A percentile compares a stretch with the other conserved stretches of the same genome.
Conservation (phyloP, 2,113 vertebrate species). For the Motacilla tschutschensis region DNA sequence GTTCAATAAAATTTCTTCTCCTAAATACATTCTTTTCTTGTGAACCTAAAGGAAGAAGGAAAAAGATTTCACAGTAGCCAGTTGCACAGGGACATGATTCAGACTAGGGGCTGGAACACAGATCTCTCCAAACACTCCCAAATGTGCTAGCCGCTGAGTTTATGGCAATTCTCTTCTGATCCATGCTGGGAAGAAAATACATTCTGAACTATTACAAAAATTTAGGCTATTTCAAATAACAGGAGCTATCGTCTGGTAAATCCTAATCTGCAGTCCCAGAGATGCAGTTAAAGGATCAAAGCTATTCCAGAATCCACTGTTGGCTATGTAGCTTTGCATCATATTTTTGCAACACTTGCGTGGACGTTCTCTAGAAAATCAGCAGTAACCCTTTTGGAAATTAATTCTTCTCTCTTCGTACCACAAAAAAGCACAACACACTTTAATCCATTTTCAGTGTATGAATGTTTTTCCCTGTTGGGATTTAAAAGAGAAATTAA, state of each 20-base stretch:
- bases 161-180: conserved; percentile 3
- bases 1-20: background rate
- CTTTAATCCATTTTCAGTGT: conserved; percentile 12
- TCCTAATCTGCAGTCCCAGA: background rate
- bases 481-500: conserved; percentile 31
- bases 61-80: background rate
- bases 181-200: conserved; percentile 20
- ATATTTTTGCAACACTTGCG: background rate
- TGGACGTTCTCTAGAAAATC: conserved; percentile 6
- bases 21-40: background rate
- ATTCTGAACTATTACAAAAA: conserved; percentile 21
- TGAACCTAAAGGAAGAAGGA: background rate
- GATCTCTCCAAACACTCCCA: background rate
- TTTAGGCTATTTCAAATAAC: conserved; percentile 21
- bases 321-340: background rate
- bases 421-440: background rate
- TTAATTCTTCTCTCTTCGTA: background rate
- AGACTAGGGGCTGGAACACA: background rate
- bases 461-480: conserved; percentile 10
- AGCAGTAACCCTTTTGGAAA: conserved; percentile 7
- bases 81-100: background rate
- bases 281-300: conserved; percentile 5
- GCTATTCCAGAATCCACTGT: background rate
- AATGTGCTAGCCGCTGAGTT: background rate
- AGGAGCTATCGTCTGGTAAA: background rate